Base-by-base conservation (phyloP, 2,797 vertebrate species). In the Sebastes nivosus region DNA sequence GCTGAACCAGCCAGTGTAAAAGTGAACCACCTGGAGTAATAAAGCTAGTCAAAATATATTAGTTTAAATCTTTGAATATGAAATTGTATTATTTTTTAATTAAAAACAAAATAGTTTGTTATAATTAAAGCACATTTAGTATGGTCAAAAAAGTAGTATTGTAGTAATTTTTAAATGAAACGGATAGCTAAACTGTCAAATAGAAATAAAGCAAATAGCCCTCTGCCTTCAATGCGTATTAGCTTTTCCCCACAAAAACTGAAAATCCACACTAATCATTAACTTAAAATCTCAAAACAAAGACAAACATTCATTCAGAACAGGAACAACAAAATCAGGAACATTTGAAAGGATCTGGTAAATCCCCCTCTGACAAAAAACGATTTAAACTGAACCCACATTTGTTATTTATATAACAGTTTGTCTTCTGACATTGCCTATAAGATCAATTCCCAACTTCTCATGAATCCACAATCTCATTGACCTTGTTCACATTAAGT, bases 401-500 rank as follows among this genome's bases (percentile, higher is more conserved):
- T 70, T n/a, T 0, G 0, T 79, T 57, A 30, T 77, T 74, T 36
- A 8, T 7, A 46, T 12, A 27, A 59, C 36, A 4, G 30, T 54
- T 73, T 46, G 63, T 78, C 69, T 10, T 79, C 8, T 36, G 10
- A n/a, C 72, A 8, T 67, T 22, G 30, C 27, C 22, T 38, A 67
- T 66, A 66, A 36, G 14, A 72, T 73, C 50, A 73, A 70, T 75
- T 70, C 32, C 22, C 38, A 77, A 16, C 59, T 68, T 74, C 27
- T 79, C 22, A 27, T 67, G 42, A 79, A 63, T 83, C 67, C 71
- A 69, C 76, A 46, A n/a, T 54, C 30, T 75, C 58, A 29, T 32
- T 82, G 83, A 74, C 85, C 77, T 77, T 80, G 79, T 71, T 66
- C 80, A 50, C 71, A 57, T 86, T 76, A 38, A 14, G 36, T 85